Evolutionary conservation across 2,113 vertebrate genomes (phyloP).

Genomic region (Nymphicus hollandicus): DNA sequence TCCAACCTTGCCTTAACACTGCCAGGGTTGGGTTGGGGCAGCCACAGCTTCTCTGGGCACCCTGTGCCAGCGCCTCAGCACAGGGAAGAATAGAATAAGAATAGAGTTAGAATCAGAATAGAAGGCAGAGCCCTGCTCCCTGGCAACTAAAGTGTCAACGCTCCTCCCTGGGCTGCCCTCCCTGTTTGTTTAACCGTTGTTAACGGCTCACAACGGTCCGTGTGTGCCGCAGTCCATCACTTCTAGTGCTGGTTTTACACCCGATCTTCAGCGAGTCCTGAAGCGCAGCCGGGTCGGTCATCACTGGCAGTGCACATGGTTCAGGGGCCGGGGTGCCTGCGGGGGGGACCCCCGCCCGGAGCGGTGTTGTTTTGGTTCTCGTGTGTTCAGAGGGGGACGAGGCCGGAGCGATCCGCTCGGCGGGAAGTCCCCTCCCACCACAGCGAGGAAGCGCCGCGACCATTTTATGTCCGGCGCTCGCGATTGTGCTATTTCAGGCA

Average conservation of each 20-base stretch:
- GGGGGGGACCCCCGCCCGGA: neutral
- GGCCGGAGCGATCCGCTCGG: neutral
- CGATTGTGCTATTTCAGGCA: neutral
- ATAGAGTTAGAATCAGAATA: too few species aligned
- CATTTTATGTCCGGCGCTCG: neutral
- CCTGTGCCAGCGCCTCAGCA: too few species aligned
- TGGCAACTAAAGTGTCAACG: fast-evolving
- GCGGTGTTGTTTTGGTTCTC: fast-evolving
- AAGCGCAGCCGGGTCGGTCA: neutral
- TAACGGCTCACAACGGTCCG: neutral
- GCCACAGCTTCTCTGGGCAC: too few species aligned
- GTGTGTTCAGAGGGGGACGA: fast-evolving
- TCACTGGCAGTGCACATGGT: neutral
- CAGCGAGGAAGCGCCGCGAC: neutral
- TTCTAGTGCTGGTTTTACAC: neutral
- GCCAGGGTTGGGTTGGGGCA: neutral
- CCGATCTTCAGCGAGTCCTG: neutral
- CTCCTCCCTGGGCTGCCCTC: neutral
- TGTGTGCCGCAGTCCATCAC: neutral
- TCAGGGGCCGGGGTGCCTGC: neutral
- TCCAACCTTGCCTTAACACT: neutral
- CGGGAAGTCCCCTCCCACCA: fast-evolving
- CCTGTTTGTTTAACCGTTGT: neutral
- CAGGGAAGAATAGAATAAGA: too few species aligned
- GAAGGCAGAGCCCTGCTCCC: neutral